phyloP scores from a whole-genome alignment of 2,797 vertebrate genomes.

The Gallinago stenura region DNA sequence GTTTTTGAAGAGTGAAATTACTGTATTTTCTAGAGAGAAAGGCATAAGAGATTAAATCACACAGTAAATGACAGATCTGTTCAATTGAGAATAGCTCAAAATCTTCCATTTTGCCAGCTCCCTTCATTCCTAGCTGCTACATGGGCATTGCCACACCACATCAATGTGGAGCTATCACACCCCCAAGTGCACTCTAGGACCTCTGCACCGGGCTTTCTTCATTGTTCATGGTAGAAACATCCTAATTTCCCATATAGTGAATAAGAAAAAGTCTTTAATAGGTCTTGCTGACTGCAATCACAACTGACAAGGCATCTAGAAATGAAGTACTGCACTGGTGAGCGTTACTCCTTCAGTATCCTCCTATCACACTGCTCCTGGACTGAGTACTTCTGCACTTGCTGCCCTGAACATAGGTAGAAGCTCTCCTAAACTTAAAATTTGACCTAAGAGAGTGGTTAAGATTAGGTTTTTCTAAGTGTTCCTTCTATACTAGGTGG shows the following conservation, averaged over 20 bases:
- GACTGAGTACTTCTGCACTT: not conserved
- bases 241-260: not conserved
- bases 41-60: not conserved
- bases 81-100: not conserved
- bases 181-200: too few relatives aligned
- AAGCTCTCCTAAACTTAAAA: not conserved
- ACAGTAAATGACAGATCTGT: not conserved
- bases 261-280: not conserved
- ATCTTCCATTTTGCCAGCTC: not conserved
- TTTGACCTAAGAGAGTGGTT: not conserved
- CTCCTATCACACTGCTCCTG: not conserved
- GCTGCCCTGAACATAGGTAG: not conserved
- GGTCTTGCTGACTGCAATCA: not conserved
- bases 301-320: not conserved
- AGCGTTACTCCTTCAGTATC: not conserved
- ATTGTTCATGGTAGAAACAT: not conserved
- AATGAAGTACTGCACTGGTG: not conserved
- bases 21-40: not conserved
- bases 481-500: not conserved
- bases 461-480: not conserved
- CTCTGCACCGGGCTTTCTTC: not conserved
- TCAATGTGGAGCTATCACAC: not conserved
- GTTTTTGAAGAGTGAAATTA: slow-evolving; percentile 5
- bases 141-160: not conserved
- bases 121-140: not conserved